Base-by-base conservation (phyloP, 2,888 invertebrate species). In the Dicranocentrus wangi region DNA sequence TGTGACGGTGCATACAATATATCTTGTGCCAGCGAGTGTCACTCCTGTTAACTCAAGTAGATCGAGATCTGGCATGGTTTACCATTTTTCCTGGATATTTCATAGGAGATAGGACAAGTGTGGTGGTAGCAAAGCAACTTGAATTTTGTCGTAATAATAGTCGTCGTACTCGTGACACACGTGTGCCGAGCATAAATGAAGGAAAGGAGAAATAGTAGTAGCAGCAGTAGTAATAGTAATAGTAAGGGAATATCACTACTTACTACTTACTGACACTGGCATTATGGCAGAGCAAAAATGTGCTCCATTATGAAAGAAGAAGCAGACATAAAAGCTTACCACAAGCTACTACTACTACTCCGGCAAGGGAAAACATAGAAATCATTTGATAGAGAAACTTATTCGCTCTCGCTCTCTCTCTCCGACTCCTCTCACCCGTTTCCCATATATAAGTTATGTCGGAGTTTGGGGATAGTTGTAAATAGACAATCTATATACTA, bases 21-120 rank as follows among this genome's bases (percentile, higher is more conserved):
- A 72, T 72, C 72, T 72, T 72, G 72, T 72, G 72, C 72, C 72
- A 72, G 72, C 61, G 72, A 72, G 63, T 72, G 72, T 72, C 72
- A 63, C 43, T 72, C 63, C 72, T 72, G 72, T 63, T 72, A 72
- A 72, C 72, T 72, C 28, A 72, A 72, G 72, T 72, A 72, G 72
- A 72, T 72, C 72, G 72, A 72, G 72, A 72, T 72, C 72, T 72
- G 72, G 72, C 72, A 72, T 72, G 72, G 72, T 72, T 72, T 72
- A 72, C 61, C 61, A 72, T 72, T 72, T 61, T 63, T 63, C 55
- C 72, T 63, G 72, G 63, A 72, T 72, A 72, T 61, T 72, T 63
- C 51, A 63, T 32, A 32, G 32, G 3, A 32, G 51, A 42, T 3
- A 51, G 51, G 2, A 3, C 51, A n/a, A 51, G 51, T 17, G 51